Percentiles rank a stretch among this genome's conserved stretches.
phyloP scores from a whole-genome alignment of 2,113 vertebrate genomes.

The Rynchops niger region DNA sequence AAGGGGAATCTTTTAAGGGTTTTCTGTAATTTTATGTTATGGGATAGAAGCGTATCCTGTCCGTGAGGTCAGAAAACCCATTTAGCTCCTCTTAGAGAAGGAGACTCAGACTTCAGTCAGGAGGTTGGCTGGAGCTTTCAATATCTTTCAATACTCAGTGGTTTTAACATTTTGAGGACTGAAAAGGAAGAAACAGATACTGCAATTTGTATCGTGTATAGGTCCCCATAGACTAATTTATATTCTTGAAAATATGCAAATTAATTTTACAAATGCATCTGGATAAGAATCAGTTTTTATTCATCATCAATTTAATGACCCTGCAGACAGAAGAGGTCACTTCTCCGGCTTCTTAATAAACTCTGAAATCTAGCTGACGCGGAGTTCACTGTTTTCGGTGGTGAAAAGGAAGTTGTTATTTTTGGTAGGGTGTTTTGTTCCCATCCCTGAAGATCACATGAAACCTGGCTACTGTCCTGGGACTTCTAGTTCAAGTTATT shows the following conservation, averaged over 20 bases:
- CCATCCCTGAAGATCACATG: slow-evolving; percentile 18
- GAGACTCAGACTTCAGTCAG: not conserved
- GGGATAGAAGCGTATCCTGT: not conserved
- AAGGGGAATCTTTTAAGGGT: not conserved
- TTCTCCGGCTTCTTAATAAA: not conserved
- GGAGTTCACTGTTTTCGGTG: not conserved
- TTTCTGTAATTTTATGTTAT: not conserved
- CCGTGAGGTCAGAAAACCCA: not conserved
- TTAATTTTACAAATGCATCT: slow-evolving; percentile 47
- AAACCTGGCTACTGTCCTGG: slow-evolving; percentile 62
- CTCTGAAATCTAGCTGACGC: not conserved
- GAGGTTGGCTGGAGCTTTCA: not conserved
- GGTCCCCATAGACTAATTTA: not conserved
- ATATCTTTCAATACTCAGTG: not conserved
- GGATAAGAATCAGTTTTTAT: slow-evolving; percentile 2
- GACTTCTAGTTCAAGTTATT: slow-evolving; percentile 39
- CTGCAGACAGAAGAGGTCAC: not conserved
- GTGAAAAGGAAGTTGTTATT: slow-evolving; percentile 9
- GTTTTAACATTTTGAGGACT: not conserved
- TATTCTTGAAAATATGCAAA: slow-evolving; percentile 25
- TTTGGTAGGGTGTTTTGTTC: slow-evolving; percentile 24
- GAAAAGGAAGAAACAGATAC: not conserved
- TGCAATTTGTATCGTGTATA: not conserved
- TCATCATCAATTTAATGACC: slow-evolving; percentile 22
- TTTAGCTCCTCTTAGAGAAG: slow-evolving; percentile 3